These are phyloP conservation scores for Callocephalon fimbriatum DNA, from an alignment of 2,113 vertebrate species.

Conservation along the genomic window DNA sequence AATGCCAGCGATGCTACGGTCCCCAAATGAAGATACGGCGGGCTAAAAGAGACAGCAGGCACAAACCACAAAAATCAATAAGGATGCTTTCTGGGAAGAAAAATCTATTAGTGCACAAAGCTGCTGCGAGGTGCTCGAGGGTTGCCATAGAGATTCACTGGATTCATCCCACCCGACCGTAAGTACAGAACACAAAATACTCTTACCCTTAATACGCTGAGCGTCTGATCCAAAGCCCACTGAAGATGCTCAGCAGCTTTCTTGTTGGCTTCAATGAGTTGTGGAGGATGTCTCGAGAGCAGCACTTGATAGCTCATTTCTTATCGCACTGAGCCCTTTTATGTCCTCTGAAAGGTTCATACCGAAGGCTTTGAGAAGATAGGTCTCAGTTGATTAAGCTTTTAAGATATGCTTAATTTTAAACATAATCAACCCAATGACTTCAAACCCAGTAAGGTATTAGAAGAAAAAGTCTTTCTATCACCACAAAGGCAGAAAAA, in stretches of 20 bases:
- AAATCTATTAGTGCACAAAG: not conserved
- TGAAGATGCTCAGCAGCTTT: not conserved
- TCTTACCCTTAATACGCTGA: rapidly evolving
- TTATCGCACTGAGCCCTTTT: not conserved
- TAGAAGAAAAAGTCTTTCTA: not conserved
- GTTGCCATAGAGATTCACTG: slow-evolving; percentile 49
- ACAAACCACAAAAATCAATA: not conserved
- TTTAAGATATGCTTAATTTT: not conserved
- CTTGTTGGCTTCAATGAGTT: not conserved
- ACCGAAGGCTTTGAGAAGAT: not conserved
- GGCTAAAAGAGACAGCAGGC: not conserved
- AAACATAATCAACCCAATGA: not conserved
- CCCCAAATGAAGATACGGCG: rapidly evolving
- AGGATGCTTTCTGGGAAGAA: not conserved
- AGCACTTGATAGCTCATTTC: not conserved
- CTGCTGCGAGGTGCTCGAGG: not conserved
- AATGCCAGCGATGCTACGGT: rapidly evolving
- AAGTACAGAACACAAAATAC: not conserved
- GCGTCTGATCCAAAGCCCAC: not conserved
- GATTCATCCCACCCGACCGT: not conserved
- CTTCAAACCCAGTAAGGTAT: not conserved
- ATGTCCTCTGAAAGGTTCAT: not conserved
- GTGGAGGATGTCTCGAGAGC: not conserved
- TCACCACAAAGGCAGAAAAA: not conserved
- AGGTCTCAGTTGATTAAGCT: not conserved